phyloP scores from a whole-genome alignment of 2,113 vertebrate species.

The Saguinus imperator region DNA sequence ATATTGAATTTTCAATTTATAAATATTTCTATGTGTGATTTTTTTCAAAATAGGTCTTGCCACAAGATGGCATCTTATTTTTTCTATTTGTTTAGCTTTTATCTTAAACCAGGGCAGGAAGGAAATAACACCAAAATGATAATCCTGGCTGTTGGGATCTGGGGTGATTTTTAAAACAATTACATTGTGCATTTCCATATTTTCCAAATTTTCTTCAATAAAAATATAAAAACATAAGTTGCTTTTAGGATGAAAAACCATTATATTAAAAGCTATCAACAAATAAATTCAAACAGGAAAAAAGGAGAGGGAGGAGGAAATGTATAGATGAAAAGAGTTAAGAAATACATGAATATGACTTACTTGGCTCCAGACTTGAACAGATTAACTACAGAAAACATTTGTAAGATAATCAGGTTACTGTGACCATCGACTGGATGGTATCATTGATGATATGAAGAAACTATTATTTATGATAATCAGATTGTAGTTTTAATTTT shows the following conservation, averaged over 20 bases:
- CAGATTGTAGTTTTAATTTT: neutral
- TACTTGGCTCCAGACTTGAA: neutral
- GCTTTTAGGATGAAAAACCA: neutral
- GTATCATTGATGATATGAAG: neutral
- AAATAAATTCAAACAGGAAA: neutral
- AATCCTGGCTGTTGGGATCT: neutral
- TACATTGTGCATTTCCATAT: neutral
- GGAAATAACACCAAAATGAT: neutral
- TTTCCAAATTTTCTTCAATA: neutral
- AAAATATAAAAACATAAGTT: neutral
- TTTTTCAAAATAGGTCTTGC: neutral
- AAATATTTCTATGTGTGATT: neutral
- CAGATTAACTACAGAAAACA: neutral
- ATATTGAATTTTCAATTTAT: neutral
- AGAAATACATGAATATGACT: neutral
- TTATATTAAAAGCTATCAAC: neutral
- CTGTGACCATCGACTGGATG: neutral
- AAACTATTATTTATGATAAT: neutral
- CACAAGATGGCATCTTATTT: neutral
- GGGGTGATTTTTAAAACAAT: neutral
- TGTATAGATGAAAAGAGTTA: neutral
- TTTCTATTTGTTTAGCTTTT: neutral
- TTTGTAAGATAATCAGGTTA: neutral
- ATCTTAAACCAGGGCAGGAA: neutral
- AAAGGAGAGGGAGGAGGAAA: neutral